These are phyloP conservation scores for Sebastes umbrosus DNA, from an alignment of 2,797 vertebrate genomes.

Conservation along the genomic window DNA sequence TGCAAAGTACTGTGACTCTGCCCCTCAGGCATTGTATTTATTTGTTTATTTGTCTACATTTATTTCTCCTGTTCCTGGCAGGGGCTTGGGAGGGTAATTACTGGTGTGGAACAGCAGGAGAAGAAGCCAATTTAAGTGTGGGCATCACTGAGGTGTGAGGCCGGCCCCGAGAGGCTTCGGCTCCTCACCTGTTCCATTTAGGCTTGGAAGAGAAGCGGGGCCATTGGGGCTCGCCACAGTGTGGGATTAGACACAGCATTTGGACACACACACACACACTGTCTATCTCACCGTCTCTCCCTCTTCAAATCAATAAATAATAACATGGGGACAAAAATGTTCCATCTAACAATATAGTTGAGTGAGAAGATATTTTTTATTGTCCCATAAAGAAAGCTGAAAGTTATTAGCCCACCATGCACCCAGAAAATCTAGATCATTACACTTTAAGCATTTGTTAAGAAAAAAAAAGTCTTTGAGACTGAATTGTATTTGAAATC, in stretches of 20 bases:
- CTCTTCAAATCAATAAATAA: constrained; percentile 68
- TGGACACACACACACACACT: constrained; percentile 36
- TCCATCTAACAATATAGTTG: constrained; percentile 42
- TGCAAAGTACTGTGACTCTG: constrained; percentile 52
- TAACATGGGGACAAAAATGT: constrained; percentile 43
- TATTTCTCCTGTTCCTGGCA: constrained; percentile 52
- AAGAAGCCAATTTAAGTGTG: constrained; percentile 76
- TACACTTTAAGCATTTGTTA: constrained; percentile 1
- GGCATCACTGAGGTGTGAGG: constrained; percentile 68
- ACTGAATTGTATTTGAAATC: constrained; percentile 8
- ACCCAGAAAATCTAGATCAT: constrained; percentile 27
- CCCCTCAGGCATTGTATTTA: constrained; percentile 50
- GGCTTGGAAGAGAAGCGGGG: constrained; percentile 50
- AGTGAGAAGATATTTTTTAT: constrained; percentile 30
- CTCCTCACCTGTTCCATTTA: constrained; percentile 75
- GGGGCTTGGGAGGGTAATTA: constrained; percentile 65
- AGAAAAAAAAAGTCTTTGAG: background rate
- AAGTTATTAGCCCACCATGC: constrained; percentile 4
- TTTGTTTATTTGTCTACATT: constrained; percentile 73
- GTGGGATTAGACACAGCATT: constrained; percentile 71
- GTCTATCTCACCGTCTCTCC: constrained; percentile 23
- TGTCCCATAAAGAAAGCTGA: constrained; percentile 25
- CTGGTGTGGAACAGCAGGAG: constrained; percentile 71
- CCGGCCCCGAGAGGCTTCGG: constrained; percentile 46
- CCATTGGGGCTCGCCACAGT: constrained; percentile 50